Percentiles rank a stretch among this genome's conserved stretches.
phyloP scores from a whole-genome alignment of 2,888 invertebrate genomes.

The Dasypolia templi region DNA sequence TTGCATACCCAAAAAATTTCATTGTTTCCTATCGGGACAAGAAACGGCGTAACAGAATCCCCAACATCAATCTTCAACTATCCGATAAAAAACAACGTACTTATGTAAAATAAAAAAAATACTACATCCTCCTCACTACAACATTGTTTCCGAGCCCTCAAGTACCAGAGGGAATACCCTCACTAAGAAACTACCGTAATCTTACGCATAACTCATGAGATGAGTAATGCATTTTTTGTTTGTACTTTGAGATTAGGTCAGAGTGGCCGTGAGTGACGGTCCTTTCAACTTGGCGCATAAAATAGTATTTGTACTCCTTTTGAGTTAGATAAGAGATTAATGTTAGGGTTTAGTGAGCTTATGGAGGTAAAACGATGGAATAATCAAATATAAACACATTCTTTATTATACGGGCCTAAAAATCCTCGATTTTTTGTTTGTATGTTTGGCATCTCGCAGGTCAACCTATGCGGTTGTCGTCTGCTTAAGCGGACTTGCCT shows the following conservation, averaged over 20 bases:
- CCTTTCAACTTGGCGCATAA: neutral
- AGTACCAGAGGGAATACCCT: conserved; percentile 2
- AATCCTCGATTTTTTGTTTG: too few species aligned
- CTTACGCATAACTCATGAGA: conserved; percentile 18
- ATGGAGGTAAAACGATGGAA: neutral
- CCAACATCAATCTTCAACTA: neutral
- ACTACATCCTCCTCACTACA: conserved; percentile 1
- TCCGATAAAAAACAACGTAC: conserved; percentile 8
- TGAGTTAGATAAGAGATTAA: neutral
- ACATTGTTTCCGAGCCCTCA: neutral
- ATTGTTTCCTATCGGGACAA: neutral
- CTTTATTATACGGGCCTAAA: neutral
- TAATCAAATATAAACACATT: too few species aligned
- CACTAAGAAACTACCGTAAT: conserved; percentile 12
- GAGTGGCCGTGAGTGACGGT: neutral
- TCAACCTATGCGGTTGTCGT: too few species aligned
- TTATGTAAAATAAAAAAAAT: conserved; percentile 32
- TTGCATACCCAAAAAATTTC: neutral
- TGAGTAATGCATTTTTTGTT: conserved; percentile 33
- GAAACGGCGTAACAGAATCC: neutral
- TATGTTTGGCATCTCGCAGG: too few species aligned
- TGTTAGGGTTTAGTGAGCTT: neutral
- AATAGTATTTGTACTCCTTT: neutral
- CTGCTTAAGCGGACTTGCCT: too few species aligned
- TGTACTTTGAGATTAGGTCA: conserved; percentile 19